Evolutionary conservation across 1,140 invertebrate species (phyloP).

Genomic region (Caenorhabditis briggsae): DNA sequence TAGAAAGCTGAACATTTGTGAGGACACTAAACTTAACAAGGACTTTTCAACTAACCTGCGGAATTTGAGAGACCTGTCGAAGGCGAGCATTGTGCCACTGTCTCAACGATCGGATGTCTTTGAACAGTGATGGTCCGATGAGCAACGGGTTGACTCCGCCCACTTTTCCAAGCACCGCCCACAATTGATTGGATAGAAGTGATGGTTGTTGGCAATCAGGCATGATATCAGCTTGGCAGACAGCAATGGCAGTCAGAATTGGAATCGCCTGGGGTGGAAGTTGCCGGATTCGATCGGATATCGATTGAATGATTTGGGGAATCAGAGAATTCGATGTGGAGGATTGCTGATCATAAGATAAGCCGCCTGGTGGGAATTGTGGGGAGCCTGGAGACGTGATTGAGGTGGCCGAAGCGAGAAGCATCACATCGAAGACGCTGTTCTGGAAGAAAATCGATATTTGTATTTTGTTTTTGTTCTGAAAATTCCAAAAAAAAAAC

Average conservation of each 20-base stretch:
- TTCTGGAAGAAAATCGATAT: background rate
- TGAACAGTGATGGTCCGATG: conserved; percentile 12
- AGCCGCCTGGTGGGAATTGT: conserved; percentile 6
- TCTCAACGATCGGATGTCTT: conserved; percentile 35
- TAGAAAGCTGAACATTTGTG: background rate
- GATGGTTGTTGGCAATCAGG: conserved; percentile 22
- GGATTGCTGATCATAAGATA: background rate
- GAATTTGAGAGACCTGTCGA: background rate
- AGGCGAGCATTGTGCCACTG: conserved; percentile 50
- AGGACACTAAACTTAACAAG: background rate
- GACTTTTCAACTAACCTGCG: conserved; percentile 19
- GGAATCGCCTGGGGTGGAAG: background rate
- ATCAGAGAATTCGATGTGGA: background rate
- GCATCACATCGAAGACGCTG: conserved; percentile 54
- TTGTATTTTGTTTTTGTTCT: background rate
- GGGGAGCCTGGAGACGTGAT: background rate
- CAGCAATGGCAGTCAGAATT: conserved; percentile 29
- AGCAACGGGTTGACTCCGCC: conserved; percentile 3
- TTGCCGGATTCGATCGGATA: conserved; percentile 42
- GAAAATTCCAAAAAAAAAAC: background rate
- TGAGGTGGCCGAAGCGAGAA: background rate
- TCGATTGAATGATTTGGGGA: conserved; percentile 36
- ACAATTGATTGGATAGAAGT: conserved; percentile 20
- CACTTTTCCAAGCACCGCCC: conserved; percentile 39
- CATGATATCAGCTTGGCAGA: conserved; percentile 18